A percentile compares a stretch with the other conserved stretches of the same genome.
Evolutionary conservation across 1,140 invertebrate genomes (phyloP).

Genomic region (Euura lappo): DNA sequence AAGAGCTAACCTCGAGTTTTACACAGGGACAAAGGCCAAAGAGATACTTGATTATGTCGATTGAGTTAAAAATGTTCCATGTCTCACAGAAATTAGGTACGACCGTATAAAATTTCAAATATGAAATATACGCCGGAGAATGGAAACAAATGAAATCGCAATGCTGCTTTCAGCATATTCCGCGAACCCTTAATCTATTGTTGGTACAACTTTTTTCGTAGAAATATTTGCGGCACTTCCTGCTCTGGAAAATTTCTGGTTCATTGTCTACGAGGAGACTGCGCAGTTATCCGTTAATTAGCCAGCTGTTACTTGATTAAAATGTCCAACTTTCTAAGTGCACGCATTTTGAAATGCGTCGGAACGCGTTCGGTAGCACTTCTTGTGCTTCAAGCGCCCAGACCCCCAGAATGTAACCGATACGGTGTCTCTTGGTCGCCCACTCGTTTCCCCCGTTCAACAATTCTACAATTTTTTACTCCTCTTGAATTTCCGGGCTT

Average conservation of each 20-base stretch:
- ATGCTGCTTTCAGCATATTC: not conserved
- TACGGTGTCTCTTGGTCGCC: not conserved
- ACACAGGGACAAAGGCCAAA: not conserved
- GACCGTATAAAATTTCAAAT: too few relatives aligned
- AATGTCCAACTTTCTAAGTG: not conserved
- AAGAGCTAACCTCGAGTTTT: not conserved
- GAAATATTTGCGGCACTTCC: not conserved
- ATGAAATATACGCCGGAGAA: not conserved
- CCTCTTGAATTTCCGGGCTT: not conserved
- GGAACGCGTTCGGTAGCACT: not conserved
- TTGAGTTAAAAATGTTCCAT: not conserved
- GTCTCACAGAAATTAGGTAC: not conserved
- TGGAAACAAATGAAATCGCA: not conserved
- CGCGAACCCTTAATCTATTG: not conserved
- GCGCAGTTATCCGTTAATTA: too few relatives aligned
- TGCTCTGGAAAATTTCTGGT: too few relatives aligned
- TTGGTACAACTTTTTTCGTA: not conserved
- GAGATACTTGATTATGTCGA: constrained; percentile 5
- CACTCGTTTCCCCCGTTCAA: not conserved
- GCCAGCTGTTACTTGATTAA: not conserved
- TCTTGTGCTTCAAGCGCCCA: not conserved
- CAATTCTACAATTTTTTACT: not conserved
- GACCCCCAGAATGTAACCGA: not conserved
- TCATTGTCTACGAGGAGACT: too few relatives aligned
- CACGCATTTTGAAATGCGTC: not conserved